Conservation (phyloP, 2,888 invertebrate species). For the Netelia melanura region DNA sequence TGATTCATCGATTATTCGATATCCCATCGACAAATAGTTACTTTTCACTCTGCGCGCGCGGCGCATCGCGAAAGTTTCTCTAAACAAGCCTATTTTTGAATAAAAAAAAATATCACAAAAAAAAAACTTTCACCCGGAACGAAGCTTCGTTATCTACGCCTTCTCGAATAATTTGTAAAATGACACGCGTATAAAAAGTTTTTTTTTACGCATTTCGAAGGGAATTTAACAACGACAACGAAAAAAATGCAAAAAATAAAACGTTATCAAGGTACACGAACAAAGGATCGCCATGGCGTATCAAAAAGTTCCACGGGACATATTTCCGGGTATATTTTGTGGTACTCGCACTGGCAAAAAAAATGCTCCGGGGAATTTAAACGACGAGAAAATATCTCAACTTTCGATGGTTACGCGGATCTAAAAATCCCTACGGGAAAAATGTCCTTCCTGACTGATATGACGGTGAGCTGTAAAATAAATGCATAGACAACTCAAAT, state of each 20-base stretch:
- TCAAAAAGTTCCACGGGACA: background rate
- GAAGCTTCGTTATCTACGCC: background rate
- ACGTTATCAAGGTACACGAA: background rate
- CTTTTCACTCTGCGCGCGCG: background rate
- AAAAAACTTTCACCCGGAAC: background rate
- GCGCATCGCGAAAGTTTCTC: background rate
- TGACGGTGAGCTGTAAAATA: background rate
- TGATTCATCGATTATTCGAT: background rate
- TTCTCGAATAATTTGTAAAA: background rate
- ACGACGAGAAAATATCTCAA: background rate
- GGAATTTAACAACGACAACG: background rate
- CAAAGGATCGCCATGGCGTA: background rate
- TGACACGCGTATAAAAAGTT: background rate
- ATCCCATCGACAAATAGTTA: background rate
- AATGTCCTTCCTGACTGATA: background rate
- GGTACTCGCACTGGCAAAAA: background rate
- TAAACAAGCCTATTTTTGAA: no score
- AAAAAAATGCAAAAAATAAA: background rate
- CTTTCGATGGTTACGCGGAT: background rate
- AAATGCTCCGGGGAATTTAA: background rate
- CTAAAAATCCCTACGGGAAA: background rate
- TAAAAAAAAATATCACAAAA: background rate
- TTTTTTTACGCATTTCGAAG: background rate
- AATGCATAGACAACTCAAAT: background rate
- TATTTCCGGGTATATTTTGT: background rate